phyloP scores from a whole-genome alignment of 1,140 invertebrate species.

The Neodiprion fabricii region DNA sequence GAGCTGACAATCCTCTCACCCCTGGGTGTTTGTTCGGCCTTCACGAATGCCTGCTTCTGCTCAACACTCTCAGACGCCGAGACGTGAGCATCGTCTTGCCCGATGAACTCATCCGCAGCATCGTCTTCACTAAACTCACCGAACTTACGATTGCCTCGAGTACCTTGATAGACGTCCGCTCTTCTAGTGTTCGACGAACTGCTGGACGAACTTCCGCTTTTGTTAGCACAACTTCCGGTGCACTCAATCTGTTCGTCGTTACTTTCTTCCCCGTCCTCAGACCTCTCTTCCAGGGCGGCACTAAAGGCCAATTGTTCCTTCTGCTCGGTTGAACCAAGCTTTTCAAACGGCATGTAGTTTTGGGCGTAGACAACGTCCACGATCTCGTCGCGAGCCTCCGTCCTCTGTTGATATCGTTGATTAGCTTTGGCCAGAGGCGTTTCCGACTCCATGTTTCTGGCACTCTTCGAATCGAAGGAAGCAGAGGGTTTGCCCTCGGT shows the following conservation, averaged over 20 bases:
- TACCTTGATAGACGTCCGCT: not conserved
- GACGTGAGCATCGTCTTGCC: constrained; percentile 9
- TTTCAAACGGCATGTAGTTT: not conserved
- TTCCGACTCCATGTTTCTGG: too few species aligned
- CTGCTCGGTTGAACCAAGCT: not conserved
- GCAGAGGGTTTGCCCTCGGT: not conserved
- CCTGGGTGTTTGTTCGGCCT: not conserved
- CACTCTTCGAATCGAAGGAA: not conserved
- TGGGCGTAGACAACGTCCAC: not conserved
- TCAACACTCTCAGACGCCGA: constrained; percentile 30
- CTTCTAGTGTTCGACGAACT: not conserved
- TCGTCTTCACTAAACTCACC: not conserved
- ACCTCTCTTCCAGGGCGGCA: not conserved
- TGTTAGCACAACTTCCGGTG: not conserved
- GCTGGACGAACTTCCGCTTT: not conserved
- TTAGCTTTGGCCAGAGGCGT: not conserved
- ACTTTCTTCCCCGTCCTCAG: not conserved
- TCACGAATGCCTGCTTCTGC: constrained; percentile 9
- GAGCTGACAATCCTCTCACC: not conserved
- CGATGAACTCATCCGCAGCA: not conserved
- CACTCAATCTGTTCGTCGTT: not conserved
- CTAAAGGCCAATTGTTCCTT: not conserved
- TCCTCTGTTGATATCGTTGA: too few species aligned
- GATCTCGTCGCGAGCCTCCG: too few species aligned
- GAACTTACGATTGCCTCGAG: not conserved